Evolutionary conservation across 2,797 vertebrate species (phyloP).

Genomic region (Champsocephalus gunnari): DNA sequence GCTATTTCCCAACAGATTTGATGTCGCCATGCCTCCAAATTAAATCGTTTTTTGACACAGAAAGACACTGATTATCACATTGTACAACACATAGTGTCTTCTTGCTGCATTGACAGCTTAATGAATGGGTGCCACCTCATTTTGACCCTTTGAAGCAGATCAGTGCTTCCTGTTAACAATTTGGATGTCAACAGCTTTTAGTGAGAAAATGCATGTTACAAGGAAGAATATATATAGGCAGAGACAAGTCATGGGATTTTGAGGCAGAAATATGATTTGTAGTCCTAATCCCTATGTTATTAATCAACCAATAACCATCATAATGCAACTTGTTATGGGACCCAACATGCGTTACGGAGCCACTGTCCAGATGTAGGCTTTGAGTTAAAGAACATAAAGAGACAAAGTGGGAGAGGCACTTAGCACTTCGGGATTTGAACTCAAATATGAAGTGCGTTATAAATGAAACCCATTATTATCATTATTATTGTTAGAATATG

Average conservation of each 20-base stretch:
- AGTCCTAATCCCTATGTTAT: neutral
- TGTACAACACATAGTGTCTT: neutral
- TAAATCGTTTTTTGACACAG: neutral
- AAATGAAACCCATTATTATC: no score
- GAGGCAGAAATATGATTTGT: neutral
- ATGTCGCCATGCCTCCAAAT: neutral
- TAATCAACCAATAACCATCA: neutral
- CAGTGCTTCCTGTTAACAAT: neutral
- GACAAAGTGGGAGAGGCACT: neutral
- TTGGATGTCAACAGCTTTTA: neutral
- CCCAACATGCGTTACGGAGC: neutral
- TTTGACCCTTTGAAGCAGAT: neutral
- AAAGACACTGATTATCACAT: neutral
- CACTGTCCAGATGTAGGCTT: neutral
- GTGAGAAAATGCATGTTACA: neutral
- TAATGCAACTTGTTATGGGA: neutral
- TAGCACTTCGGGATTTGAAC: no score
- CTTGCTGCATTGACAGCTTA: neutral
- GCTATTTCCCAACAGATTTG: neutral
- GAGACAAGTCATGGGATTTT: neutral
- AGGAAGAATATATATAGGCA: neutral
- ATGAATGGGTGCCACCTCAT: neutral
- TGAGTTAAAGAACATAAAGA: neutral
- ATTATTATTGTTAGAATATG: neutral
- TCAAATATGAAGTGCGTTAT: no score